Percentiles rank a stretch among this genome's conserved stretches.
Evolutionary conservation across 2,888 invertebrate genomes (phyloP).

Genomic region (Thyatira batis): DNA sequence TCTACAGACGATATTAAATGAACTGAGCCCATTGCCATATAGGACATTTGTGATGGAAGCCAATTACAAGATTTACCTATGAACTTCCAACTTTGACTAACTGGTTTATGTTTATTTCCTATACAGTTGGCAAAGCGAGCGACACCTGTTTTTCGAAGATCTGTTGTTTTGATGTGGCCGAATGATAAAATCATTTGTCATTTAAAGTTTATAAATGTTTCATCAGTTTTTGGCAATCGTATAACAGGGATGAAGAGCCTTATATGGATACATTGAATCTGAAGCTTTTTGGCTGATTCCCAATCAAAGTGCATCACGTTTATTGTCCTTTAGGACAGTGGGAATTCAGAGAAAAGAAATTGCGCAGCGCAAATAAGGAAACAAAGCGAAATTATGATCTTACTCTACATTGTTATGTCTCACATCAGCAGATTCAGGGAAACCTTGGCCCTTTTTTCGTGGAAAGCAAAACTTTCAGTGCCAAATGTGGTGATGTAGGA

Average conservation of each 20-base stretch:
- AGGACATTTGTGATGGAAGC: neutral
- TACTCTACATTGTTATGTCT: slow-evolving; percentile 6
- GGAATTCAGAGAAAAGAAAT: neutral
- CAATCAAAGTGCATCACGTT: neutral
- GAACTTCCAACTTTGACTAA: neutral
- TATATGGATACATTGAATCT: neutral
- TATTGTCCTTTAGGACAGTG: neutral
- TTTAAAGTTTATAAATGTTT: neutral
- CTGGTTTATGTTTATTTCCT: neutral
- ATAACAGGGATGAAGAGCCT: neutral
- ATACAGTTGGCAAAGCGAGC: neutral
- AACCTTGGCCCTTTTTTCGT: slow-evolving; percentile 22
- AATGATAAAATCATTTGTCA: neutral
- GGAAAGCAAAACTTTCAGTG: slow-evolving; percentile 15
- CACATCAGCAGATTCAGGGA: slow-evolving; percentile 9
- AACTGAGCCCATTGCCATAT: neutral
- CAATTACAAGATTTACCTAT: neutral
- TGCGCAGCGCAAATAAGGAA: neutral
- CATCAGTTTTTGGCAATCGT: neutral
- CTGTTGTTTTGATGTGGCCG: neutral
- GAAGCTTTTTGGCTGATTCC: slow-evolving; percentile 1
- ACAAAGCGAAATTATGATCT: neutral
- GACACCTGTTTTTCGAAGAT: neutral
- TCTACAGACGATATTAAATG: neutral
- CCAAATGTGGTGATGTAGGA: slow-evolving; percentile 40